Evolutionary conservation across 2,888 invertebrate genomes (phyloP), one percentile per base, ranked within the genome.

Genomic region (Branchellion lobata): DNA sequence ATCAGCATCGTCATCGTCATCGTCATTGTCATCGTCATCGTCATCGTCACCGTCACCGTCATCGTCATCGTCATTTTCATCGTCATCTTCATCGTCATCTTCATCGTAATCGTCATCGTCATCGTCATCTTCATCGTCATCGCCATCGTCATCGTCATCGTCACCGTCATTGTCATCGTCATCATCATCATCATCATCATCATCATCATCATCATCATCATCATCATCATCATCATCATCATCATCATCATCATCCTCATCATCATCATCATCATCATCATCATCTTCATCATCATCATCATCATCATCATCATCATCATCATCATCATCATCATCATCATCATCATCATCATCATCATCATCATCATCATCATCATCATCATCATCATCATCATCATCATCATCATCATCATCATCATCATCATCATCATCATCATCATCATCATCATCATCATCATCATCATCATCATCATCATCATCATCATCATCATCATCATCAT

Each of bases 321-420:
- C n/a, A n/a, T 53, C 21, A 76, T n/a, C 51, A 57, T 57, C 27
- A 57, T 76, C 1, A 75, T 82, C 1, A 53, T 86, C 78, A 79
- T 84, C 29, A 84, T 84, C 14, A 11, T 85, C 0, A 86, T 85
- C 3, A 86, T 86, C 85, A 69, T 85, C 40, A 80, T 86, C 29
- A 29, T 11, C 61, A 61, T 61, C 29, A 61, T 61, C 29, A 27
- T 29, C 24, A 3, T 61, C 61, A 61, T 61, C 27, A 24, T 24
- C 29, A 27, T 61, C 61, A 61, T 27, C 29, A 27, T 61, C 0
- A 61, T 61, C 61, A 61, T 27, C 29, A 27, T 61, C 18, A 8
- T 73, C n/a, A 1, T 53, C 57, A 0, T 75, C 57, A 0, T 53
- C 57, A 0, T 75, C 57, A 3, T 75, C 57, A 0, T 53, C 57